A percentile compares a stretch with the other conserved stretches of the same genome.
Conservation (phyloP, 2,888 invertebrate species). For the Dolomedes plantarius region DNA sequence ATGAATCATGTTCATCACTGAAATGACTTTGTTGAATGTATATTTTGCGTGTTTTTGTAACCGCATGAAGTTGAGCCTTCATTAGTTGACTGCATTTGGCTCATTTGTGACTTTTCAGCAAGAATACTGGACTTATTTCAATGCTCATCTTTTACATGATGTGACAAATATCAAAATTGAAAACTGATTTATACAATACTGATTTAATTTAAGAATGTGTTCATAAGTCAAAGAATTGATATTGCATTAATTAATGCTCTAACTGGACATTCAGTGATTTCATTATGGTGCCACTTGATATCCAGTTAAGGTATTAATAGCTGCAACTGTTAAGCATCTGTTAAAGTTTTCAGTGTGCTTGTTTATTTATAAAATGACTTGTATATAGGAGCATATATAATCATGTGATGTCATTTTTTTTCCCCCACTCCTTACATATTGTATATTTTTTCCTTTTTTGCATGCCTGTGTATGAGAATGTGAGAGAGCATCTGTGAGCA, state of each 20-base stretch:
- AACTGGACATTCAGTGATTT: constrained; percentile 15
- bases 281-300: constrained; percentile 37
- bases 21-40: constrained; percentile 23
- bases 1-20: neutral
- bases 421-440: constrained; percentile 27
- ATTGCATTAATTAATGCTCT: constrained; percentile 32
- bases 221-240: constrained; percentile 34
- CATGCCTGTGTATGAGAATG: constrained; percentile 17
- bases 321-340: constrained; percentile 57
- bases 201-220: constrained; percentile 42
- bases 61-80: constrained; percentile 17
- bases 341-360: constrained; percentile 64
- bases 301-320: constrained; percentile 49
- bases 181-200: constrained; percentile 44
- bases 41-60: constrained; percentile 21
- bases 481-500: constrained; percentile 2
- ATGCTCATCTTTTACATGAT: constrained; percentile 62
- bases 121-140: constrained; percentile 45
- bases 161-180: constrained; percentile 58
- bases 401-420: constrained; percentile 34
- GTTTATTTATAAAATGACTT: constrained; percentile 60
- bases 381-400: constrained; percentile 61
- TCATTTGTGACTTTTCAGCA: constrained; percentile 12
- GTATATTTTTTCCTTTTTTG: constrained; percentile 38
- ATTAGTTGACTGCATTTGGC: constrained; percentile 23